Base-by-base conservation (phyloP, 2,797 vertebrate species). In the Xenopus petersii region DNA sequence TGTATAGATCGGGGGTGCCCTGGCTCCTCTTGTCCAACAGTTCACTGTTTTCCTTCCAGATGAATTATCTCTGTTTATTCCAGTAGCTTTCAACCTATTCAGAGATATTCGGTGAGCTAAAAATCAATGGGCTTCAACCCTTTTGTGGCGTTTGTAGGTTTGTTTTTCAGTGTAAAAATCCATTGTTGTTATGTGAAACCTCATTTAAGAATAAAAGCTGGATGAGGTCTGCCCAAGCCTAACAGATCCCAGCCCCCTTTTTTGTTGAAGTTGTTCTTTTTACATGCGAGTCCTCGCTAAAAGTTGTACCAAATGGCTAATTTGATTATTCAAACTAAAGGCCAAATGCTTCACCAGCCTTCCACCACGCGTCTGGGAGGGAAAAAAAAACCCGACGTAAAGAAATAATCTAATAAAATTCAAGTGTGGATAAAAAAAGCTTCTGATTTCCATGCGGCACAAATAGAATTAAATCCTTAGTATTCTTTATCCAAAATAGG, bases 281-380 rank as follows among this genome's bases (percentile, higher is more conserved):
- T 88, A 91, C 95, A 95, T 95, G 92, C 93, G 94, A 96, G 94
- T 89, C 93, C 91, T 86, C 92, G 90, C 92, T 89, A 89, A 94
- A 95, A 94, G 90, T 96, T 96, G 95, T 94, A 90, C 88, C 94
- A 95, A 97, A 97, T 95, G 94, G 92, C 92, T 98, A 96, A 99
- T 99, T 94, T 88, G 91, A 98, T 99, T 98, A 98, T 87, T 91
- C 86, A 87, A 93, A 93, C 93, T 94, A 96, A 95, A 94, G 94
- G 93, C 93, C 95, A 95, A 97, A 95, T 95, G 96, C 92, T 91
- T 87, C 94, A 89, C 91, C 93, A 90, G 94, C 95, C 92, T 95
- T 93, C 93, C 92, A 96, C 94, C 97, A 98, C 96, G 96, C 94
- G 96, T 94, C 96, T 96, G 94, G 93, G 4, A 30, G 26, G 89